Base-by-base conservation (phyloP, 2,113 vertebrate genomes). In the Coregonus clupeaformis region DNA sequence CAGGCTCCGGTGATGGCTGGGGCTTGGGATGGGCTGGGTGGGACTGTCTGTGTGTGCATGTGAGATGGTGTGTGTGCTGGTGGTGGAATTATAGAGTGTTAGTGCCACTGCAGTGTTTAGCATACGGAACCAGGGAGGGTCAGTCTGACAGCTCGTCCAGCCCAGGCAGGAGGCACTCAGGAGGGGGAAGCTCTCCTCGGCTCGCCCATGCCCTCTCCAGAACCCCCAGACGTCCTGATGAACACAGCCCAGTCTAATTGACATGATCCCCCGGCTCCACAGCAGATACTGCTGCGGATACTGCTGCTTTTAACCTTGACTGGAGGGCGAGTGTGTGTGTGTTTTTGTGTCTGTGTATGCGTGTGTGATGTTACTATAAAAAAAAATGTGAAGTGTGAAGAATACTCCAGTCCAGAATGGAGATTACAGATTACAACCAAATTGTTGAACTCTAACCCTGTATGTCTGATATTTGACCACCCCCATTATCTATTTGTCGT, bases 101-200 rank as follows among this genome's bases (percentile, higher is more conserved):
- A 5, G 49, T 5, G 30, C 9, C 25, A 30, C 77, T 78, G 71
- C 77, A 78, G 71, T 74, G 65, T 78, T 78, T 69, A 29, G 42
- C 77, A 78, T 69, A 78, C 30, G 18, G 77, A 74, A 29, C 27
- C 32, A 27, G 27, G 24, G 32, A 22, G 25, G 18, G 25, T 24
- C 29, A 12, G 49, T 36, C 25, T 68, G 30, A 29, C 30, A 66
- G 64, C 64, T 30, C 29, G 25, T 29, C 27, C 64, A 18, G 25
- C 14, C 25, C 64, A 5, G 7, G 27, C 25, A 32, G 25, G 25
- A 60, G 62, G 62, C 62, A 29, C 59, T 60, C 9, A 12, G 22
- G 62, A 25, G 24, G 24, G 62, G 62, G 24, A 64, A 64, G n/a
- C n/a, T 29, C 13, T 32, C 6, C 12, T 65, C 63, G 2, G 63